Base-by-base conservation (phyloP, 53 echinoderm and acorn worm genomes). In the Arbacia lixula region DNA sequence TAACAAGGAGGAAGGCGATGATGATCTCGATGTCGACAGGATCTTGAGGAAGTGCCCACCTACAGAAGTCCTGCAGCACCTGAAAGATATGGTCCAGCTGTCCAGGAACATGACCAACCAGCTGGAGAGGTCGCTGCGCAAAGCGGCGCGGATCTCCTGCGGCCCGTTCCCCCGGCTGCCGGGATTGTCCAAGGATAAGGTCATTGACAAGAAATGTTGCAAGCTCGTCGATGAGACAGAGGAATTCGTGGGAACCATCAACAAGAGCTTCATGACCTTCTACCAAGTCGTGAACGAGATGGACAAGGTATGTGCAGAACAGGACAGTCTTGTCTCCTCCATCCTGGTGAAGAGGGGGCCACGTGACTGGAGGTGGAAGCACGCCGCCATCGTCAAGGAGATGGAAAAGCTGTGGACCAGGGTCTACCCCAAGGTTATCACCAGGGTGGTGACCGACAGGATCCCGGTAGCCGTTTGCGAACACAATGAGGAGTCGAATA, bases 241-340 rank as follows among this genome's bases (percentile, higher is more conserved):
- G 41, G 29, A 63, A 19, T 81, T 81, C 34, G 62, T 81, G 4
- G 64, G 62, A 26, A 49, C 61, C 1, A 61, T 81, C 38, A 81
- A 81, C 64, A 61, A 81, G 62, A 81, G 63, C 34, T 81, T 81
- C 50, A 12, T 81, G 81, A 81, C 62, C 64, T 81, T 86, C 61
- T 86, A 58, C 76, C 41, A 22, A 17, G 50, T 86, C 86, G 40
- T 65, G 19, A 50, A 75, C 14, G 35, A 86, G 63, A 66, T 86
- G 86, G 86, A 71, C 72, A 56, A 85, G 3, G 41, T 71, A 16
- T 35, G 75, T 37, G 51, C 36, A 32, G 26, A 46, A 25, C 61
- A 75, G 33, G 61, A 52, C 76, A 43, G 51, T 50, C 32, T 68
- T 62, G 63, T 78, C 21, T 41, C 85, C 12, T 76, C 89, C 68